Percentiles rank a stretch among this genome's conserved stretches.
Conservation (phyloP, 2,888 invertebrate species). For the Dasypolia templi region DNA sequence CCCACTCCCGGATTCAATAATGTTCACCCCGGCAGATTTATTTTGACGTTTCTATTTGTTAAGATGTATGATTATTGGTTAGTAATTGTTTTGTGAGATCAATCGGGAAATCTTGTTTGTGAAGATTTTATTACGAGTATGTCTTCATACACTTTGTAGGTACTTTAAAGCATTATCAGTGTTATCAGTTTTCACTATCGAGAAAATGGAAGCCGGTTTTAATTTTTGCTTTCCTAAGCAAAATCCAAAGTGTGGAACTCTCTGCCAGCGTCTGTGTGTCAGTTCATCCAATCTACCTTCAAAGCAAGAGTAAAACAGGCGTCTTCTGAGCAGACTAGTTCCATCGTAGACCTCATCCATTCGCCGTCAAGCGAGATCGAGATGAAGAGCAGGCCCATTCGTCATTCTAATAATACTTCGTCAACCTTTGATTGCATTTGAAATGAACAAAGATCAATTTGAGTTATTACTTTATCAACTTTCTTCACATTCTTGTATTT, state of each 20-base stretch:
- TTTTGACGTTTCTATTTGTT: conserved; percentile 87
- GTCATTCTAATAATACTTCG: not conserved
- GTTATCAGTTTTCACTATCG: not conserved
- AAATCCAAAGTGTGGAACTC: too few relatives aligned
- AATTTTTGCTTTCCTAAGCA: not conserved
- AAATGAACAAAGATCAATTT: not conserved
- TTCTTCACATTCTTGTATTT: not conserved
- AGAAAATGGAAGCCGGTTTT: too few relatives aligned
- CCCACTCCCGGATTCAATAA: conserved; percentile 82
- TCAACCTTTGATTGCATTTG: not conserved
- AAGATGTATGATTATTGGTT: conserved; percentile 85
- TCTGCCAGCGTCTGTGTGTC: not conserved
- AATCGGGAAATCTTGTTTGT: conserved; percentile 35
- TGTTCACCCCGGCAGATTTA: conserved; percentile 82
- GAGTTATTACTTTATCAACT: not conserved
- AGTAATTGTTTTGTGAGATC: conserved; percentile 79
- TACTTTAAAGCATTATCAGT: not conserved
- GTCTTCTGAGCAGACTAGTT: not conserved
- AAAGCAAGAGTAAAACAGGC: not conserved
- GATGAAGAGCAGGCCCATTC: not conserved
- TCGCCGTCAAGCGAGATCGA: not conserved
- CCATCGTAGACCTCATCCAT: not conserved
- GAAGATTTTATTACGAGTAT: conserved; percentile 21
- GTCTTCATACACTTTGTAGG: not conserved
- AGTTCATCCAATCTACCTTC: not conserved